phyloP scores from a whole-genome alignment of 2,888 invertebrate species.

The Hetaerina titia region DNA sequence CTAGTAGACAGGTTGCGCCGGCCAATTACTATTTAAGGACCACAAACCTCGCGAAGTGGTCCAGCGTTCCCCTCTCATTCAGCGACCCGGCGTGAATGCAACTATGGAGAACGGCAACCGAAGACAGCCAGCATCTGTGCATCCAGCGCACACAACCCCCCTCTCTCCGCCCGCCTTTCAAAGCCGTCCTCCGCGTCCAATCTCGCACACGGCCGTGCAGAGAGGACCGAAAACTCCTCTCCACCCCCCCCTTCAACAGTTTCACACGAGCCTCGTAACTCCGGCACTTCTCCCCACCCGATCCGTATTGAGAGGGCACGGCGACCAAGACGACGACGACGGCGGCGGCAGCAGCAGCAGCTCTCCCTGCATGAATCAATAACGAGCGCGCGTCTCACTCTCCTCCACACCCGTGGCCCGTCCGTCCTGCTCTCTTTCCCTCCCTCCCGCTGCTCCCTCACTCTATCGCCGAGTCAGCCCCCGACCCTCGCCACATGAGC shows the following conservation, averaged over 20 bases:
- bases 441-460: slow-evolving; percentile 23
- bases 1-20: not conserved
- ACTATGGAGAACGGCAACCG: not conserved
- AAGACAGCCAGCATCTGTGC: not conserved
- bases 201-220: slow-evolving; percentile 2
- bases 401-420: slow-evolving; percentile 35
- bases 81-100: slow-evolving; percentile 16
- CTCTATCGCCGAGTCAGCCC: not conserved
- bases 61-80: not conserved
- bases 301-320: slow-evolving; percentile 45
- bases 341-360: slow-evolving; percentile 41
- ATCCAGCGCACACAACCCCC: slow-evolving; percentile 38
- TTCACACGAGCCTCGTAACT: slow-evolving; percentile 40
- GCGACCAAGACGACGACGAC: slow-evolving; percentile 27
- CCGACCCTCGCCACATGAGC: slow-evolving; percentile 28
- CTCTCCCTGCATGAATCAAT: slow-evolving; percentile 68
- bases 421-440: slow-evolving; percentile 32
- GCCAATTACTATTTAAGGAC: not conserved
- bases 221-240: slow-evolving; percentile 48
- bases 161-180: slow-evolving; percentile 24
- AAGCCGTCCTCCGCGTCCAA: slow-evolving; percentile 38
- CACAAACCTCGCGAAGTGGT: slow-evolving; percentile 47
- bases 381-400: slow-evolving; percentile 68
- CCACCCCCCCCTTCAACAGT: slow-evolving; percentile 13
- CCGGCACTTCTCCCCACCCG: slow-evolving; percentile 52